Percentiles rank a stretch among this genome's conserved stretches.
Conservation (phyloP, 2,888 invertebrate species). For the Brachyptera putata region DNA sequence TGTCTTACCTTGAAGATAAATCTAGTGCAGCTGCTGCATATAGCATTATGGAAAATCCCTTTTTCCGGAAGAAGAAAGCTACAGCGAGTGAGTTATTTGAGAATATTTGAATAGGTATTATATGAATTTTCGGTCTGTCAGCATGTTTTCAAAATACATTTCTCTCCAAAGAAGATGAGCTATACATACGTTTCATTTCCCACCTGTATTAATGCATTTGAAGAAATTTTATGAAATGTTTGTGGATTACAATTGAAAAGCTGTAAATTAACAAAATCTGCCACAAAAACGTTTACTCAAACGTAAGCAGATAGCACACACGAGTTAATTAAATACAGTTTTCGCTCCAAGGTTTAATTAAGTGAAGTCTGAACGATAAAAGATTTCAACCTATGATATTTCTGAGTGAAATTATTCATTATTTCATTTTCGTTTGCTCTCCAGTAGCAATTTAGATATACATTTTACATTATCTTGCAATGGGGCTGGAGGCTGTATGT, state of each 20-base stretch:
- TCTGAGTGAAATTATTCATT: conserved; percentile 21
- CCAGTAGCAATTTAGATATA: conserved; percentile 16
- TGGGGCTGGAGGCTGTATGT: conserved; percentile 2
- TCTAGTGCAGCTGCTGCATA: neutral
- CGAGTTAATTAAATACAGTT: neutral
- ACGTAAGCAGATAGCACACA: neutral
- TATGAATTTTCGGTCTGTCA: neutral
- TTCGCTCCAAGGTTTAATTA: conserved; percentile 1
- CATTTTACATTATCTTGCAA: conserved; percentile 22
- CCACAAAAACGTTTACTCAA: too few relatives aligned
- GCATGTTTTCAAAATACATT: too few relatives aligned
- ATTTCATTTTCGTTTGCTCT: conserved; percentile 17
- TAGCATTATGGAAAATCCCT: conserved; percentile 6
- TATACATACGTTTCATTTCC: too few relatives aligned
- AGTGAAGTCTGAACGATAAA: conserved; percentile 14
- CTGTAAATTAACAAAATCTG: too few relatives aligned
- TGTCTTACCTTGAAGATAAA: neutral
- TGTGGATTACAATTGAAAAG: too few relatives aligned
- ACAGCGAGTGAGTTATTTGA: conserved; percentile 11
- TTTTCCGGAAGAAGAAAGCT: too few relatives aligned
- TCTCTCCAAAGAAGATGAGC: too few relatives aligned
- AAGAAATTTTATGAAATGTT: too few relatives aligned
- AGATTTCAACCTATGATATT: conserved; percentile 19
- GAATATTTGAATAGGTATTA: neutral
- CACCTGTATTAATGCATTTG: too few relatives aligned